Evolutionary conservation across 1,140 invertebrate genomes (phyloP).

Genomic region (Pemphigus obesinymphae): DNA sequence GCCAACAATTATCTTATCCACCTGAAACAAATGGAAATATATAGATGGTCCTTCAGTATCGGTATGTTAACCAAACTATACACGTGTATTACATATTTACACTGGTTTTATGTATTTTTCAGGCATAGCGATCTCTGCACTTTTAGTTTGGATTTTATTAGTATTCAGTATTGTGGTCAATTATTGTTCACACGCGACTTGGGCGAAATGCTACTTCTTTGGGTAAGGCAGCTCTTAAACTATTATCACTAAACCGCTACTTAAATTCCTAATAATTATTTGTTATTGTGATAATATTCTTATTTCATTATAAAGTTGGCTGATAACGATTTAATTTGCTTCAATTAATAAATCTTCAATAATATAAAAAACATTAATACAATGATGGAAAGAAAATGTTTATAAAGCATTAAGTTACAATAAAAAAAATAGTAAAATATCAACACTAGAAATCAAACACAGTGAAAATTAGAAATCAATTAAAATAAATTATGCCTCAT

Average conservation of each 20-base stretch:
- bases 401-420: neutral
- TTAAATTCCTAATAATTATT: no score
- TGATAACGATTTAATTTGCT: no score
- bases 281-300: no score
- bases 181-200: slow-evolving; percentile 14
- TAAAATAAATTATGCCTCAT: neutral
- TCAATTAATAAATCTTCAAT: no score
- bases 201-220: slow-evolving; percentile 42
- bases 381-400: neutral
- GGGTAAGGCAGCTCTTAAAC: slow-evolving; percentile 43
- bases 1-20: neutral
- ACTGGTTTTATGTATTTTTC: neutral
- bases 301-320: no score
- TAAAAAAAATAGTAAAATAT: neutral
- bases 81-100: neutral
- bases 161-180: slow-evolving; percentile 28
- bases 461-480: neutral
- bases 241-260: no score
- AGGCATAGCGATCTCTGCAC: slow-evolving; percentile 21
- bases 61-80: neutral
- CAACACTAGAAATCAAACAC: neutral
- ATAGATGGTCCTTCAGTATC: neutral
- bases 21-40: neutral
- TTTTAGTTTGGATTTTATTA: slow-evolving; percentile 30
- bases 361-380: no score